Base-by-base conservation (phyloP, 2,113 vertebrate genomes). In the Loxodonta africana region DNA sequence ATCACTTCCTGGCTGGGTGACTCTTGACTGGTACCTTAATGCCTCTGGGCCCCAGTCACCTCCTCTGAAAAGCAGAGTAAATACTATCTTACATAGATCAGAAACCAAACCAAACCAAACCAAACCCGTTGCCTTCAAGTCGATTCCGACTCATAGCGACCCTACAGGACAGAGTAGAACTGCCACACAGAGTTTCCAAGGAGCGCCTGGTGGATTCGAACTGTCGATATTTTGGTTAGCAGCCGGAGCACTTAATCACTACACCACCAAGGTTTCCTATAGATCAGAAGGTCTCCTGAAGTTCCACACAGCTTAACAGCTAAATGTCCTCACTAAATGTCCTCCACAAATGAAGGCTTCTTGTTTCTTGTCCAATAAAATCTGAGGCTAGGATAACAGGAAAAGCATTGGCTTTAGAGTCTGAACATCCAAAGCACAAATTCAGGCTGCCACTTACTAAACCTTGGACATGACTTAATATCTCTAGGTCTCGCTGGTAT, bases 291-390 rank as follows among this genome's bases (percentile, higher is more conserved):
- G 88, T 80, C 60, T 86, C 88, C 80, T 57, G 5, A 93, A 97
- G 86, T 94, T 76, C 85, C 88, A 83, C 57, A 63, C 11, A 89
- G 93, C 65, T 93, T 53, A 91, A 89, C 74, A 85, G 60, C 71
- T 89, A 69, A 30, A 65, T 91, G 33, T 89, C 69, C 85, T 78
- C 83, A 60, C 82, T 46, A 90, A 95, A 93, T 1, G 48, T 53
- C 30, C n/a, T 96, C 67, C 76, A 57, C 41, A 80, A 78, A 96
- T 21, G 51, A 96, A 97, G 4, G n/a, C 33, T 90, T 83, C 87
- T 80, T 96, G 78, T 62, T 67, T 90, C 95, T 83, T 87, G 53
- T 92, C 84, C 93, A 87, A 67, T 88, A 85, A 94, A 97, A 95
- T 80, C 91, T 41, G 71, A 95, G 69, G 87, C 74, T 74, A 30